Conservation (phyloP, 2,113 vertebrate species). For the Desmodus rotundus region DNA sequence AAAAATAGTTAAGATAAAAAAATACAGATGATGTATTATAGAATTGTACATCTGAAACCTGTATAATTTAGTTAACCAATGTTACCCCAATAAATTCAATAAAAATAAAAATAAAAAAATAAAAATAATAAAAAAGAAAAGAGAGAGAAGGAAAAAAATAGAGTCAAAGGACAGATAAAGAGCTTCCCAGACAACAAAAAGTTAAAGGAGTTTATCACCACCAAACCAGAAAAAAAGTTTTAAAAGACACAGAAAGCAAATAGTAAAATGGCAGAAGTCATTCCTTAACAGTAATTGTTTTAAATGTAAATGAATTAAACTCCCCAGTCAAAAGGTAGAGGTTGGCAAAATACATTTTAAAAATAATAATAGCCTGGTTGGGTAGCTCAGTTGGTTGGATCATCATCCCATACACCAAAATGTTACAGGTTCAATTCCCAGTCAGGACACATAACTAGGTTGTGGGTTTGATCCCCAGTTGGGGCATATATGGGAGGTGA, state of each 20-base stretch:
- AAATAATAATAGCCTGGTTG: too few species aligned
- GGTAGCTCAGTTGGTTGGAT: too few species aligned
- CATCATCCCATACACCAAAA: too few species aligned
- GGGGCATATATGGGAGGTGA: too few species aligned
- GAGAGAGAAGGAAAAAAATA: neutral
- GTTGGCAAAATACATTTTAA: neutral
- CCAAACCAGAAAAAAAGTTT: neutral
- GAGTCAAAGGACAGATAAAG: neutral
- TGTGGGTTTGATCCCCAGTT: too few species aligned
- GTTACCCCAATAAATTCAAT: neutral
- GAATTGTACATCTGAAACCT: neutral
- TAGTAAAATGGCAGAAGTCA: neutral
- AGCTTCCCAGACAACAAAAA: neutral
- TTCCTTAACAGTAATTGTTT: neutral
- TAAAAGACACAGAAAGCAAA: neutral
- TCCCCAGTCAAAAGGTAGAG: neutral
- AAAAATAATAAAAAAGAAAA: neutral
- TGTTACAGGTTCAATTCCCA: too few species aligned
- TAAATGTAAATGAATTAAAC: neutral
- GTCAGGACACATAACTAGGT: too few species aligned
- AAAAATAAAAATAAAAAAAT: neutral
- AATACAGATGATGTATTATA: neutral
- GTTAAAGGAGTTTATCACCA: neutral
- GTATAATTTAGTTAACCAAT: neutral
- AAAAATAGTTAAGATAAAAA: too few species aligned